Base-by-base conservation (phyloP, 1,140 invertebrate genomes). In the Caenorhabditis latens region DNA sequence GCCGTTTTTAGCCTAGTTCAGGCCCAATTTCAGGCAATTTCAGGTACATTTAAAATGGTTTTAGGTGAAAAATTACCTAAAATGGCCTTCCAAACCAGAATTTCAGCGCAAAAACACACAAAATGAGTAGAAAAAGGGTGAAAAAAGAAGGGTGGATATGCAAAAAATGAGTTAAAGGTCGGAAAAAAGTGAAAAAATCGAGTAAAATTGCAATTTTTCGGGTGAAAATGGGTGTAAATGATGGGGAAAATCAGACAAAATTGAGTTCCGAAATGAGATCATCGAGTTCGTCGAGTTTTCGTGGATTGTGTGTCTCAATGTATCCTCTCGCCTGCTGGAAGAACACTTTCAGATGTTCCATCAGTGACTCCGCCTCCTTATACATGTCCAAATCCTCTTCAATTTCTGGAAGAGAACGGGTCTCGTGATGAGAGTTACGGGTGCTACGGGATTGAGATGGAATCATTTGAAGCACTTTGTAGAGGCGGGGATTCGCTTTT, bases 301-400 rank as follows among this genome's bases (percentile, higher is more conserved):
- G 14, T 21, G 71, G 46, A 14, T 79, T 79, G 13, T 79, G 71
- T 13, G 71, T 79, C n/a, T 79, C 71, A 5, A 79, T 11, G 46
- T 53, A 79, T 79, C 71, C 71, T 11, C 71, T 16, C 19, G 71
- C 71, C 19, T 79, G 46, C 14, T 53, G 71, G 46, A 79, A 79
- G 46, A 79, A 79, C 40, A 53, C 46, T 2, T 2, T 79, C 71
- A 79, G 13, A 43, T 79, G 71, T 8, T 24, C 71, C 46, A 53
- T 46, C 5, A 79, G 71, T 14, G 21, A 46, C 2, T 79, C 71
- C 0, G 71, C 46, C 2, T 46, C 50, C 46, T 6, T 24, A n/a
- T 79, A 79, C 13, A 79, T 46, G 21, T 79, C 71, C n/a, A 79
- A 50, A 79, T 79, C 71, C n/a, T 79, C 32, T n/a, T 79, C 71